These are phyloP conservation scores for Margaritifera margaritifera DNA, from an alignment of 2,888 invertebrate species.

Conservation along the genomic window DNA sequence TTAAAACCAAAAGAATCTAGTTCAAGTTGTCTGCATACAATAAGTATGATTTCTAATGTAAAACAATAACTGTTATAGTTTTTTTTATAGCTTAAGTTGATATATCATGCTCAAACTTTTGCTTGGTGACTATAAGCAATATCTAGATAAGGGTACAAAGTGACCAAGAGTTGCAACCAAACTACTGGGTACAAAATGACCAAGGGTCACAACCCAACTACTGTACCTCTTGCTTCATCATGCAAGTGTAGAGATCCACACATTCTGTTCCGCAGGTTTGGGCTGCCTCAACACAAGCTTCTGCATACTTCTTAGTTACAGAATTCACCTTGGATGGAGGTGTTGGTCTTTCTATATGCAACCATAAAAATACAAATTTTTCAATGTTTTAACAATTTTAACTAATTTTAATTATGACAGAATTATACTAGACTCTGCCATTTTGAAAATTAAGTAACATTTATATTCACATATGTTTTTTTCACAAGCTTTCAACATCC, in stretches of 20 bases:
- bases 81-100: not conserved
- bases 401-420: no score
- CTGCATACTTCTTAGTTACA: conserved; percentile 56
- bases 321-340: conserved; percentile 26
- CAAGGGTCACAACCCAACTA: not conserved
- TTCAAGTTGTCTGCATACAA: no score
- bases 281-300: conserved; percentile 54
- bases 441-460: no score
- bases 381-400: not conserved
- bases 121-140: no score
- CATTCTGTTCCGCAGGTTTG: conserved; percentile 46
- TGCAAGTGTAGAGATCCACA: conserved; percentile 62
- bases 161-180: not conserved
- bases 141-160: not conserved
- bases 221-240: conserved; percentile 56
- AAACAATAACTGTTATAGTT: not conserved
- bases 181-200: conserved; percentile 1
- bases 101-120: not conserved
- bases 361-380: not conserved
- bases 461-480: not conserved
- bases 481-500: not conserved
- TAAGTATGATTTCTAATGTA: no score
- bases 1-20: no score
- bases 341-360: no score
- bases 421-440: no score